phyloP scores from a whole-genome alignment of 2,113 vertebrate genomes.

The Acanthisitta chloris region DNA sequence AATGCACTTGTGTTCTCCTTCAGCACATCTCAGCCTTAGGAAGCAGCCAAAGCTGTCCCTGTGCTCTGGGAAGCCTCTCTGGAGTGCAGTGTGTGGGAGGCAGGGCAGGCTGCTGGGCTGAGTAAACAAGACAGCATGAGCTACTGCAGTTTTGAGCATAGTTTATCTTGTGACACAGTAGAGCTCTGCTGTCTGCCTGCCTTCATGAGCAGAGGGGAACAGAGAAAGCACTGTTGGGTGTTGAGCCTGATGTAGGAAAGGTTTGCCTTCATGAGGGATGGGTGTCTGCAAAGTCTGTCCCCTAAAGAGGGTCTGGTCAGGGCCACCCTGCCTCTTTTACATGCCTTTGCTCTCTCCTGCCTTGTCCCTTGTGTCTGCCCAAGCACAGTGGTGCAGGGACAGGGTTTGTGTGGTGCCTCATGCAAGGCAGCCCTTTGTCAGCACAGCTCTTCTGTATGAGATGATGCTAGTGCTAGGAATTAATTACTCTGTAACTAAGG shows the following conservation, averaged over 20 bases:
- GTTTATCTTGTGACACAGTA: background rate
- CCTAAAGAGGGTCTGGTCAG: background rate
- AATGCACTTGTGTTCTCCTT: rapidly evolving
- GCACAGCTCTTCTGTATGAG: rapidly evolving
- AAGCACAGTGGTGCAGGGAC: rapidly evolving
- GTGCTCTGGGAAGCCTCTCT: background rate
- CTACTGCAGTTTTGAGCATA: background rate
- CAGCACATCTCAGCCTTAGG: background rate
- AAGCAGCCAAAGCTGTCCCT: background rate
- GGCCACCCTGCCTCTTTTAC: background rate
- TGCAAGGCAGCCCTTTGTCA: background rate
- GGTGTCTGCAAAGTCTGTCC: background rate
- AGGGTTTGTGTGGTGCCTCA: rapidly evolving
- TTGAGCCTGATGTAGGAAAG: background rate
- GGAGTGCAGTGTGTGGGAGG: background rate
- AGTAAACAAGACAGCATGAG: rapidly evolving
- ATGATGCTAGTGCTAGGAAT: background rate
- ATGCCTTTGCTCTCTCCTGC: background rate
- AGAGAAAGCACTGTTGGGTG: background rate
- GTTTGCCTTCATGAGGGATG: background rate
- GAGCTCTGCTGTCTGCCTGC: background rate
- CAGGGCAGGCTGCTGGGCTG: background rate
- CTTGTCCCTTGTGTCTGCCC: rapidly evolving
- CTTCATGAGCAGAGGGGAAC: background rate
- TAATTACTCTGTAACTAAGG: background rate